Evolutionary conservation across 35 echinoderm and acorn worm genomes (phyloP).

Genomic region (Strongylocentrotus purpuratus): DNA sequence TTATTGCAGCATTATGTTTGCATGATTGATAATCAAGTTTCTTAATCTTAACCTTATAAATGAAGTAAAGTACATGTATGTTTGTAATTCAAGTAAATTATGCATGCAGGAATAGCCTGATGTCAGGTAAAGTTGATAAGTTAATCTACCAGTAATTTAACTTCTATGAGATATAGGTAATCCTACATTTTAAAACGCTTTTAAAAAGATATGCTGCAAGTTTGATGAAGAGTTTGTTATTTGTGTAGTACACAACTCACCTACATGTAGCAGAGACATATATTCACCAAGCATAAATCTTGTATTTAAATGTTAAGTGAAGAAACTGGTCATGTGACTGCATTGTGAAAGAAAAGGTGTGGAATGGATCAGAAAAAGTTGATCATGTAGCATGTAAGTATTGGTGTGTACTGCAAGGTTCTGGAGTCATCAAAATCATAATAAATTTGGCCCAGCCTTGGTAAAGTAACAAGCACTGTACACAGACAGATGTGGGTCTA

Average conservation of each 20-base stretch:
- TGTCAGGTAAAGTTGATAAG: not conserved
- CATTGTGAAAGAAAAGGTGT: no score
- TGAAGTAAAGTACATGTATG: not conserved
- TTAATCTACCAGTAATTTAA: no score
- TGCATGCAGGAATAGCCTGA: not conserved
- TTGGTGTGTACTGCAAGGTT: no score
- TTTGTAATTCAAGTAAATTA: not conserved
- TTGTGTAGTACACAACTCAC: not conserved
- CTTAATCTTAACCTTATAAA: not conserved
- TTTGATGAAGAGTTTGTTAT: not conserved
- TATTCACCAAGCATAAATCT: not conserved
- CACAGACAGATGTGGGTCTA: not conserved
- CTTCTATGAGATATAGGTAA: not conserved
- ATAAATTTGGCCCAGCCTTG: no score
- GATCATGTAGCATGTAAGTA: no score
- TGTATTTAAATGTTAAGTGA: no score
- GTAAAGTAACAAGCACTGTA: no score
- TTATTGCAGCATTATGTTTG: not conserved
- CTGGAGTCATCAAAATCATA: no score
- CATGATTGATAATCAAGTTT: not conserved
- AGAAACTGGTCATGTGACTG: no score
- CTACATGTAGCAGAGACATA: not conserved
- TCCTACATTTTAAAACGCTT: no score
- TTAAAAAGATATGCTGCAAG: not conserved
- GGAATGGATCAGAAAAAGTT: no score